Conservation (phyloP, 2,113 vertebrate species). For the Bubo blakistoni region DNA sequence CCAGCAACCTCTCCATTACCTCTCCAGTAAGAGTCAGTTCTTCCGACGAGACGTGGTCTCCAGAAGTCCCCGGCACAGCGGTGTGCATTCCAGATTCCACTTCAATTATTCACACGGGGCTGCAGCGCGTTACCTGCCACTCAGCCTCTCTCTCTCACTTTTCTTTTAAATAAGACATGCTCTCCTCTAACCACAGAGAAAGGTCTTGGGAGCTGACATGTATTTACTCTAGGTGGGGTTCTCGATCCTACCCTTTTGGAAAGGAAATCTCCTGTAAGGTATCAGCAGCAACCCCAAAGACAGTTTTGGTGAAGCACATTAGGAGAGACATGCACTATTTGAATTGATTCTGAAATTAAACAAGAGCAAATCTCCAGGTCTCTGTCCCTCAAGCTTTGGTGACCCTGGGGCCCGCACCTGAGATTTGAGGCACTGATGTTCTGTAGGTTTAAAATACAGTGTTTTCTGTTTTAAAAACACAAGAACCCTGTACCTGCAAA, state of each 20-base stretch:
- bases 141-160: conserved; percentile 34
- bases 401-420: background rate
- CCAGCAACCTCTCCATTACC: conserved; percentile 62
- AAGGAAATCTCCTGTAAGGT: background rate
- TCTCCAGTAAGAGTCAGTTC: conserved; percentile 44
- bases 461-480: background rate
- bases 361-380: background rate
- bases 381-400: background rate
- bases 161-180: conserved; percentile 61
- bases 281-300: background rate
- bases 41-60: conserved; percentile 43
- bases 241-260: background rate
- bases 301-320: background rate
- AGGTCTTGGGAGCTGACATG: background rate
- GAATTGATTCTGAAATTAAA: background rate
- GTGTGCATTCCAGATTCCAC: conserved; percentile 74
- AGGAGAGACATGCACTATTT: background rate
- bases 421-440: background rate
- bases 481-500: background rate
- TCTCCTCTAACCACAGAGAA: conserved; percentile 4
- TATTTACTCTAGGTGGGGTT: conserved; percentile 9
- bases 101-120: conserved; percentile 67
- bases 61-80: background rate
- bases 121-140: conserved; percentile 17
- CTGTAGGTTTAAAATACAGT: background rate